A percentile compares a stretch with the other conserved stretches of the same genome.
phyloP scores from a whole-genome alignment of 2,113 vertebrate genomes.

The Sterrhoptilus dennistouni region DNA sequence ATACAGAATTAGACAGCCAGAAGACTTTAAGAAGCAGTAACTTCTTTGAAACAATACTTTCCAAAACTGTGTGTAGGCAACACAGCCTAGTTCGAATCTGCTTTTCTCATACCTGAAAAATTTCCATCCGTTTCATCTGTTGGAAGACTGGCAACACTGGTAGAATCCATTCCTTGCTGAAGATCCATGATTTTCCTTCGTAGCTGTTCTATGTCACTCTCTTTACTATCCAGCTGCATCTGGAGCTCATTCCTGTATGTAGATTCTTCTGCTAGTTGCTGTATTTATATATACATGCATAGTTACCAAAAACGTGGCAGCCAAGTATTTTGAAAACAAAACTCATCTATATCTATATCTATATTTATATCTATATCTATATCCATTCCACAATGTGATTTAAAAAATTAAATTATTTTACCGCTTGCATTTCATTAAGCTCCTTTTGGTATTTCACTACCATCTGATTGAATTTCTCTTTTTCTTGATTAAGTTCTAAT shows the following conservation, averaged over 20 bases:
- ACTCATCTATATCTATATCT: background rate
- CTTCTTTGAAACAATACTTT: background rate
- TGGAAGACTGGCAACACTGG: conserved; percentile 90
- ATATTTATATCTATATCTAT: background rate
- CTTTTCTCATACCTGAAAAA: conserved; percentile 81
- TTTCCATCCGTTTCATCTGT: conserved; percentile 91
- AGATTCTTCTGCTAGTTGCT: conserved; percentile 95
- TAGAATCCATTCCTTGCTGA: conserved; percentile 90
- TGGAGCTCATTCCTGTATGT: conserved; percentile 92
- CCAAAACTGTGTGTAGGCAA: background rate
- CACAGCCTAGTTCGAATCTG: background rate
- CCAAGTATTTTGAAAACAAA: conserved; percentile 2
- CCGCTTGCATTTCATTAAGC: conserved; percentile 93
- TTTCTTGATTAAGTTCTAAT: conserved; percentile 96
- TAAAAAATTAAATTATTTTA: conserved; percentile 65
- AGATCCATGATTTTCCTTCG: conserved; percentile 90
- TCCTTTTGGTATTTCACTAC: conserved; percentile 96
- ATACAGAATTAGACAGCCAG: background rate
- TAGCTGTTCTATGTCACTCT: conserved; percentile 96
- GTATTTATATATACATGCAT: conserved; percentile 6
- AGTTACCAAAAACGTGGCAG: background rate
- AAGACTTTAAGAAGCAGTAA: background rate
- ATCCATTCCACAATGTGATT: background rate
- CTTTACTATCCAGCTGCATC: conserved; percentile 98
- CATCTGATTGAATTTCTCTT: conserved; percentile 97